Evolutionary conservation across 2,113 vertebrate genomes (phyloP).

Genomic region (Antechinus stuartii): DNA sequence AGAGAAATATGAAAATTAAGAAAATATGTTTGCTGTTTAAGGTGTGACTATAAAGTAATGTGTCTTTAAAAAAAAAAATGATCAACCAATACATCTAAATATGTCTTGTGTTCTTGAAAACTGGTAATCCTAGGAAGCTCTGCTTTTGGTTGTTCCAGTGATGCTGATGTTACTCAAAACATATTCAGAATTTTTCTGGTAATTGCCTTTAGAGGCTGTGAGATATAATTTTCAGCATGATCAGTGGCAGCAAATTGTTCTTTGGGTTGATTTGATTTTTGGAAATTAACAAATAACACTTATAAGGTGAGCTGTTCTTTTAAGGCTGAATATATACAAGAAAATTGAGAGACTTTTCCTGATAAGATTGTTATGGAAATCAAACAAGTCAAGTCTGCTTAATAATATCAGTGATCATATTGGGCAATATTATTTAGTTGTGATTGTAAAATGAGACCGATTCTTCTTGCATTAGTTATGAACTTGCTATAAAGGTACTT

Average conservation of each 20-base stretch:
- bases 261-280: constrained; percentile 9
- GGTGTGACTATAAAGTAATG: constrained; percentile 13
- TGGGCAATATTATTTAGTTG: not conserved
- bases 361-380: not conserved
- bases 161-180: not conserved
- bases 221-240: not conserved
- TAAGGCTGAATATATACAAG: not conserved
- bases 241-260: not conserved
- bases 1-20: not conserved
- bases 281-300: constrained; percentile 1
- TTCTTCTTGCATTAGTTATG: not conserved
- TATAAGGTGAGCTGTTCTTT: not conserved
- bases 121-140: not conserved
- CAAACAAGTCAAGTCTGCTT: not conserved
- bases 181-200: not conserved
- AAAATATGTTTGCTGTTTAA: not conserved
- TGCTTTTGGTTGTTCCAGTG: not conserved
- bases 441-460: not conserved
- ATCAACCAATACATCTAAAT: not conserved
- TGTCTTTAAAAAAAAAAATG: not conserved
- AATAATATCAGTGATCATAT: not conserved
- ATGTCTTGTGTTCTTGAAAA: not conserved
- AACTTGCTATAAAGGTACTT: not conserved
- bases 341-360: not conserved
- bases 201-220: constrained; percentile 17